Base-by-base conservation (phyloP, 2,888 invertebrate species). In the Nomada flava region DNA sequence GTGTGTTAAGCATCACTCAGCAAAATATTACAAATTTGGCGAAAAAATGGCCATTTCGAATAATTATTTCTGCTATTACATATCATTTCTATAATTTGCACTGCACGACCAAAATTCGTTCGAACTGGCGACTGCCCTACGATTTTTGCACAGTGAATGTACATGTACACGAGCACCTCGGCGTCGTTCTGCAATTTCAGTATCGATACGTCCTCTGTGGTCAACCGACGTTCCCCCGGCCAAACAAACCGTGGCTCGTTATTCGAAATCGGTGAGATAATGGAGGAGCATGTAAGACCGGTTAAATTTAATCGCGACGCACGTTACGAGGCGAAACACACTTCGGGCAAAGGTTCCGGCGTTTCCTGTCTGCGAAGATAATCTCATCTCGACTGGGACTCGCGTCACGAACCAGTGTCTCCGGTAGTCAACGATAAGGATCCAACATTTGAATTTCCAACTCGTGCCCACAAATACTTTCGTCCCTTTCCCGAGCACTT, bases 341-440 rank as follows among this genome's bases (percentile, higher is more conserved):
- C 53, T 55, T 75, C 72, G 82, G 79, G 69, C 85, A 85, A 85
- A 85, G 85, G 82, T 85, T 79, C 65, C 77, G 72, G 53, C 75
- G 75, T 79, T 82, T 85, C 82, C 77, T 73, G 85, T 65, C 77
- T 18, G 63, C 55, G 15, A 57, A 82, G 74, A 79, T 79, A 85
- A 84, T 82, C 79, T 79, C 76, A 74, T 79, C 73, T 72, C 47
- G 57, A 62, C 70, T 52, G 36, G 62, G 74, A 65, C 65, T 70
- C 73, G 52, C 79, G 79, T 78, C 79, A 67, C 69, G 74, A 65
- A 42, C 67, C 36, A 63, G 75, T 62, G 79, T 75, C 75, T 67
- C 73, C 73, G 78, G 72, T 36, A 69, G 74, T 52, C 81, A 77
- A 75, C 68, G 86, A 83, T 85, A 85, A 86, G 55, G 60, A 79